Evolutionary conservation across 2,113 vertebrate genomes (phyloP), one percentile per base, ranked within the genome.

Genomic region (Labrus mixtus): DNA sequence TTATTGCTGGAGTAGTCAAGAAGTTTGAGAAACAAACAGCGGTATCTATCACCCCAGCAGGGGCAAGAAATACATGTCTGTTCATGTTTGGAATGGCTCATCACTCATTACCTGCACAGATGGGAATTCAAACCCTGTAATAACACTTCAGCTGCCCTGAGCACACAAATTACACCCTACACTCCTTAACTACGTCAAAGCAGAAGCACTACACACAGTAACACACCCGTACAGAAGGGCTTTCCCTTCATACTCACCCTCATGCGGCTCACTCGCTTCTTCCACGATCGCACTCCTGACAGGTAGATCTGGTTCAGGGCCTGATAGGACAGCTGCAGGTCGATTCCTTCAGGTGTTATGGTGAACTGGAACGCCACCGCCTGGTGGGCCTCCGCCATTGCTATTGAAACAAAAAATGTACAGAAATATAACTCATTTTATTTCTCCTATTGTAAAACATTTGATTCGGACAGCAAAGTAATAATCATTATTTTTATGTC

Each of bases 341-440:
- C 95, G 0, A 95, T 92, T 15, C 95, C 93, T 16, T 95, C 95
- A 0, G 95, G 93, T 0, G 95, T 95, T 81, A 96, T 94, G 12
- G 95, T 96, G 79, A 96, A 94, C 85, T 95, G 95, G 90, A 97
- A 96, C 0, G 95, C 95, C 65, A 95, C 96, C 0, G 97, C 97
- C 89, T 97, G 97, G 86, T 95, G 95, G 37, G 97, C 97, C 75
- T 97, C 96, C 0, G 96, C 96, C 97, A 97, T 97, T 1, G 19
- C 92, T 91, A 46, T 17, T 51, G 55, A 61, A 81, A 73, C 67
- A 81, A 61, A 57, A 55, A 33, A 20, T 3, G 3, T 19, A 67
- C 10, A 54, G 10, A 6, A 19, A 53, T n/a, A 25, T 22, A 7
- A 3, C 25, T 29, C 2, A 8, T 43, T 43, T 17, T 17, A 20